Evolutionary conservation across 35 echinoderm and acorn worm species (phyloP).

Genomic region (Holothuria glaberrima): DNA sequence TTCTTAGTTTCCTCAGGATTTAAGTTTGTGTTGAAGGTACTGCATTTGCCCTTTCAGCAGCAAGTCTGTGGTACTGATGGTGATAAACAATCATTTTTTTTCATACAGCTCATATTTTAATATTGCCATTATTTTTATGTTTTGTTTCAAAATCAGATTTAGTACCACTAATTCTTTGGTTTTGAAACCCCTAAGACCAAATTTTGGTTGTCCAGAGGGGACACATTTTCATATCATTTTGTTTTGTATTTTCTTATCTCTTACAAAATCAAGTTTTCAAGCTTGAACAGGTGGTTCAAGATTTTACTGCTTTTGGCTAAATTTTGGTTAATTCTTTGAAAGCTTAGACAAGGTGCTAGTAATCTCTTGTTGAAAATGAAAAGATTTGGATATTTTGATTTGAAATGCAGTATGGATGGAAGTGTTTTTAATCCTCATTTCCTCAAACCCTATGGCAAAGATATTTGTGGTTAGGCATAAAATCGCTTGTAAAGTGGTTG

Average conservation of each 20-base stretch:
- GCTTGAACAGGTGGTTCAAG: not conserved
- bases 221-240: slow-evolving; percentile 31
- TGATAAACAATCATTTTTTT: too few species aligned
- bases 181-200: not conserved
- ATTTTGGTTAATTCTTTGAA: too few species aligned
- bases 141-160: slow-evolving; percentile 49
- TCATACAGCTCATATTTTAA: too few species aligned
- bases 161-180: slow-evolving; percentile 27
- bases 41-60: too few species aligned
- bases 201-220: slow-evolving; percentile 36
- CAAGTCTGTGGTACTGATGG: too few species aligned
- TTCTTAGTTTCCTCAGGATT: too few species aligned
- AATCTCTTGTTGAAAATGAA: too few species aligned
- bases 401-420: slow-evolving; percentile 4
- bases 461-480: too few species aligned
- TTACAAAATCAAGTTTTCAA: not conserved
- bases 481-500: too few species aligned
- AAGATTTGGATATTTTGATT: not conserved
- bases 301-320: not conserved
- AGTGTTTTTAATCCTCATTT: slow-evolving; percentile 13
- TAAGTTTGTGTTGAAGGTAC: too few species aligned
- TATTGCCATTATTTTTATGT: not conserved
- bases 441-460: not conserved
- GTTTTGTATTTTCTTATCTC: not conserved
- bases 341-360: too few species aligned